Base-by-base conservation (phyloP, 1,140 invertebrate genomes). In the Nasonia vitripennis region DNA sequence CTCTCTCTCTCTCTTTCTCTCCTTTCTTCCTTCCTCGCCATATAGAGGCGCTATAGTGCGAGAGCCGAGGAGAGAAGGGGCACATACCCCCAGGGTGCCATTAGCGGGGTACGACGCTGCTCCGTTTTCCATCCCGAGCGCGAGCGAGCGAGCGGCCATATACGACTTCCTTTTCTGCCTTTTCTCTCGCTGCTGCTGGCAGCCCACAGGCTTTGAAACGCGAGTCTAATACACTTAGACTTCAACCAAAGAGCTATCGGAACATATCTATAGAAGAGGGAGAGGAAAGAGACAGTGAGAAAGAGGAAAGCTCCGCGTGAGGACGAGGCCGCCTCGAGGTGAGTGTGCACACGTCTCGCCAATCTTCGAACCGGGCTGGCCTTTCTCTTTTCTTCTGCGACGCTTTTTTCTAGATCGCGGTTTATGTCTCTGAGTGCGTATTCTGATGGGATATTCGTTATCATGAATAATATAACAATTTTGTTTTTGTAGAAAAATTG, bases 41-140 rank as follows among this genome's bases (percentile, higher is more conserved):
- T 34, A 75, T 31, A 34, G 0, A 71, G 6, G 5, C 37, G 34
- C 55, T n/a, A 62, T 62, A 62, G 55, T 62, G 55, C 20, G 55
- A 62, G 20, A 62, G 3, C 17, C 55, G 70, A 6, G 70, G 70
- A 75, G 70, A 75, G 75, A n/a, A 14, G 89, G 89, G 90, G 80
- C 31, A 55, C 89, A 92, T 93, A 91, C 90, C 92, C 91, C 92
- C 88, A 92, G 92, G 92, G 92, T 93, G 90, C 92, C 92, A 93
- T 93, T 93, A 93, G 91, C 89, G 90, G 91, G 92, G 91, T 91
- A 92, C 90, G 91, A 89, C 85, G 84, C 27, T 34, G 67, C 75
- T 70, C 74, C 62, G 74, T 78, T 78, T 78, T 78, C 82, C 82
- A 68, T 87, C 84, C 79, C 77, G 85, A 87, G 85, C 86, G 86